Base-by-base conservation (phyloP, 2,888 invertebrate genomes). In the Celastrina argiolus region DNA sequence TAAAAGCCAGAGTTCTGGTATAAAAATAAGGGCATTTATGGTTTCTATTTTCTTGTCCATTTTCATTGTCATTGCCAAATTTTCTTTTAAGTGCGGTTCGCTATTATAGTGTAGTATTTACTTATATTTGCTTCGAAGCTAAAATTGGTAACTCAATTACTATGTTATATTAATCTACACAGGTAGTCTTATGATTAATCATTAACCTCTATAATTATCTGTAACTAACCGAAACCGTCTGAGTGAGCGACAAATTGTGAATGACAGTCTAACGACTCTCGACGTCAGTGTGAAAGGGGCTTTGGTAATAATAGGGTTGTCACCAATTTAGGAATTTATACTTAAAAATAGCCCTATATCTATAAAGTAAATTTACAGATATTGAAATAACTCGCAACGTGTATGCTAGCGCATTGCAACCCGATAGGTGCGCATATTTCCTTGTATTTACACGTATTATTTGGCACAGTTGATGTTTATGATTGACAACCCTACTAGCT, bases 221-320 rank as follows among this genome's bases (percentile, higher is more conserved):
- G 14, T 22, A 51, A 51, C 22, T 22, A 39, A 22, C 36, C 18
- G 39, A 14, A 12, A 61, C 61, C 12, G 36, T 61, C 36, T 12
- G 39, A 39, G 61, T 36, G 61, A 61, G 61, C 36, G 61, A 22
- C 61, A 61, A 36, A 61, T 61, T 61, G 39, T 61, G 39, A 61
- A 61, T 61, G 61, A 61, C 61, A 61, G 36, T 59, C 31, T 61
- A 61, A 61, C 61, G 61, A 61, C 61, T 10, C 12, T n/a, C 58
- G 42, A 12, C 45, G 51, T 2, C 56, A 28, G 56, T 66, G 63
- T 56, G 41, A 26, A 41, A 56, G 28, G 26, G 16, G 26, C 45
- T 12, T 16, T 31, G 12, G 41, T 26, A 22, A 22, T 51, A 51
- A 4, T 10, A 51, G 51, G 51, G 51, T 26, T 51, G 51, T 26